Conservation (phyloP, 1,140 invertebrate genomes). For the Ceratina japonica region DNA sequence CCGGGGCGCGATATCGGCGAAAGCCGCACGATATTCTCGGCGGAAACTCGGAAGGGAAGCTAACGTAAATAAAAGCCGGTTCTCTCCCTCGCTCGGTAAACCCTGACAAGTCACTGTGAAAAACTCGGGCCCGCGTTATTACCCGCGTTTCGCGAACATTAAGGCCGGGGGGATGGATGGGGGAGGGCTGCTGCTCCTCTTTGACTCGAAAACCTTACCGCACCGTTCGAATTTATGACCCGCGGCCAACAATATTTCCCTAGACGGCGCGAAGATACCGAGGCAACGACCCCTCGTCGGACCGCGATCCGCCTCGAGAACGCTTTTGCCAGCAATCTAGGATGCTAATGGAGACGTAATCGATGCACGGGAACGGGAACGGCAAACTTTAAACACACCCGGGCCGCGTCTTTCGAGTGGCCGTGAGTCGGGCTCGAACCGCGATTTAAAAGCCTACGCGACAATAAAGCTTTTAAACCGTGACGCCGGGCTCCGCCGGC, state of each 20-base stretch:
- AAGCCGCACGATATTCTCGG: neutral
- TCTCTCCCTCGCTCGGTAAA: neutral
- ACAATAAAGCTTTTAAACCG: too few relatives aligned
- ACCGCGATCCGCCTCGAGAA: neutral
- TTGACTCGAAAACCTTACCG: neutral
- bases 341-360: conserved; percentile 7
- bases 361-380: neutral
- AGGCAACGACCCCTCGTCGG: neutral
- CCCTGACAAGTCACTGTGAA: conserved; percentile 26
- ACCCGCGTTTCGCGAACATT: conserved; percentile 12
- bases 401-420: neutral
- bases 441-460: too few relatives aligned
- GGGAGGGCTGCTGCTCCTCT: neutral
- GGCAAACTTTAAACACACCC: neutral
- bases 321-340: neutral
- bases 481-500: too few relatives aligned
- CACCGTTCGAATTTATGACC: conserved; percentile 1
- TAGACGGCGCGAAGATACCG: neutral
- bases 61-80: conserved; percentile 6
- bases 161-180: neutral
- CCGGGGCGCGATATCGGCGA: neutral
- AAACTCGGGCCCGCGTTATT: conserved; percentile 20
- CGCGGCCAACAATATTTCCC: conserved; percentile 1
- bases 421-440: neutral
- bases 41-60: neutral